Base-by-base conservation (phyloP, 2,113 vertebrate species). In the Toxotes jaculatrix region DNA sequence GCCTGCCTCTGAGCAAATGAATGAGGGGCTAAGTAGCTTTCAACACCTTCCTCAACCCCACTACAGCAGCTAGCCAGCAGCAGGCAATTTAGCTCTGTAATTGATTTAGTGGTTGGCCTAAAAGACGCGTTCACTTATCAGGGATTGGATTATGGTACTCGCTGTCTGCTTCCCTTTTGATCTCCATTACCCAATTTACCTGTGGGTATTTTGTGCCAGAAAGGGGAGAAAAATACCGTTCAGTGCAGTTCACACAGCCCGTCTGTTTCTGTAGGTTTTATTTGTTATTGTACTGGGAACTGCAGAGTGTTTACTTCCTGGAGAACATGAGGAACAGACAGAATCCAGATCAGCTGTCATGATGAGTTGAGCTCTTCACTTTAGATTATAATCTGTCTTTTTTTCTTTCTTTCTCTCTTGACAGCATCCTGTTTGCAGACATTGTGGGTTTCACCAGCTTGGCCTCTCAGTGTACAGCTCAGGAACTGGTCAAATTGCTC, bases 371-470 rank as follows among this genome's bases (percentile, higher is more conserved):
- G 59, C 19, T 38, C 68, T 57, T 79, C 12, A 36, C 32, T 49
- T 59, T 7, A 49, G n/a, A 40, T 79, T 61, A n/a, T 67, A 71
- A 63, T 64, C 53, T 27, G 27, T 27, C 27, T 27, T 27, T 27
- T 32, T 0, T 51, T 31, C 43, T 45, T 72, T 31, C 38, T 66
- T 38, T 57, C 21, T 75, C 70, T 86, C 47, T 62, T 14, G 84
- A 38, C 95, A 99, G 98, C 93, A 99, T 99, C 95, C 95, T 99
- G 86, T 99, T 99, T 92, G 98, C 98, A 43, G 98, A 99, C 90
- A 99, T 99, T 55, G 98, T 99, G 84, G 98, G 98, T 3, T 99
- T 99, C 94, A 99, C 98, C 38, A 97, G 98, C 80, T 82, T 99
- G 95, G 97, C 98, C 7, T 99, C 98, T 1, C 98, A 99, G 86